These are phyloP conservation scores for Drosophila lacteicornis DNA, from an alignment of 1,140 invertebrate genomes.

Conservation along the genomic window DNA sequence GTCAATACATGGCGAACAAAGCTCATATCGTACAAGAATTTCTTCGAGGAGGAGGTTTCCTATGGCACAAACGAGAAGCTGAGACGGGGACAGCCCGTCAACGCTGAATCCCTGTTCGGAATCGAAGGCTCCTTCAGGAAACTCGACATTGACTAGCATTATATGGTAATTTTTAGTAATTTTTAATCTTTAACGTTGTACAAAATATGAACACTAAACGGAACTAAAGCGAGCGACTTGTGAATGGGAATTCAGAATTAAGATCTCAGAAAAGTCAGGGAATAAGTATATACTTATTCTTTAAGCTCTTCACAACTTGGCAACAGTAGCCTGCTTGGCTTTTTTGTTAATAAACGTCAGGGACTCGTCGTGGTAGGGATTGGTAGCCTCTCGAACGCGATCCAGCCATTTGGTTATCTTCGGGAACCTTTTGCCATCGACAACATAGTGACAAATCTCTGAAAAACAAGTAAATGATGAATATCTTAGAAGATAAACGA, in stretches of 20 bases:
- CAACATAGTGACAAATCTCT: conserved; percentile 88
- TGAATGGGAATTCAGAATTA: neutral
- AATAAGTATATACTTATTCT: no score
- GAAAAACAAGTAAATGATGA: conserved; percentile 10
- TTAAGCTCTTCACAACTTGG: conserved; percentile 36
- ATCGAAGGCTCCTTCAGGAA: conserved; percentile 88
- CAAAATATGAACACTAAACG: conserved; percentile 48
- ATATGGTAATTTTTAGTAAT: conserved; percentile 28
- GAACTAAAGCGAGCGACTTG: conserved; percentile 24
- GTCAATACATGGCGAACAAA: conserved; percentile 87
- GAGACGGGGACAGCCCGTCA: conserved; percentile 87
- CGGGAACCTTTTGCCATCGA: conserved; percentile 86
- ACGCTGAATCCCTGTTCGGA: conserved; percentile 87
- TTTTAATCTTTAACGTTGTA: conserved; percentile 39
- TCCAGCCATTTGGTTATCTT: conserved; percentile 88
- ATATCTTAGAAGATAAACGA: neutral
- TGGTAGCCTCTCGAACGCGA: conserved; percentile 86
- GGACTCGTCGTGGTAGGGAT: conserved; percentile 89
- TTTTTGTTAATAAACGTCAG: conserved; percentile 53
- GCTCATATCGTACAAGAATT: conserved; percentile 85
- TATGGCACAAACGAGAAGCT: conserved; percentile 87
- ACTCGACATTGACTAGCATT: conserved; percentile 85
- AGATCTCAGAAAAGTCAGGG: no score
- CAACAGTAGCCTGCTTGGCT: conserved; percentile 21
- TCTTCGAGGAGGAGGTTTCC: conserved; percentile 86